Evolutionary conservation across 2,797 vertebrate species (phyloP), one percentile per base, ranked within the genome.

Genomic region (Siniperca scherzeri): DNA sequence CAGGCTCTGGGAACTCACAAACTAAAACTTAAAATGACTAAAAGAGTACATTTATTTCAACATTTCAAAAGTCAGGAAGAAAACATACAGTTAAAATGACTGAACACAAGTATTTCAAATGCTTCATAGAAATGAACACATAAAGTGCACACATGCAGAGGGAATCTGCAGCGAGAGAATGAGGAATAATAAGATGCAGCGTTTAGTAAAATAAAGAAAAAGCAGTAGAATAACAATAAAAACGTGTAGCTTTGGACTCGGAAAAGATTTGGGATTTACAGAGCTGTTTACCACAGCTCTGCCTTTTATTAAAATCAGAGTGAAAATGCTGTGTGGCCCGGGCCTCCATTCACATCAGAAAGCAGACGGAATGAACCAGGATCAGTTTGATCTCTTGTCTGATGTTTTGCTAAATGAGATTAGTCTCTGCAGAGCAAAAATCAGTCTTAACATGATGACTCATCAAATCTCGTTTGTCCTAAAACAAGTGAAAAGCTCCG

Each of bases 381-480:
- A 72, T 66, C 68, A 77, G 66, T 72, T 62, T 42, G 53, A 1
- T 48, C 44, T 71, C 38, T 25, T 11, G 64, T 74, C 46, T 38
- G n/a, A 55, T 33, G 40, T 40, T 40, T 9, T 11, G 1, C 44
- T 60, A 46, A 78, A 78, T 22, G 21, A 67, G 67, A 84, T 75
- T 71, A 61, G 60, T 61, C n/a, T 78, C 59, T 65, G 25, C 50
- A 64, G 46, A 53, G 33, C 27, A 21, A 42, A 77, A 66, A 53
- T 56, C 66, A 17, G 17, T 21, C 40, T 50, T 59, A 61, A 42
- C 42, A 50, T 21, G 2, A 55, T 38, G 55, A 82, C 65, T 79
- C 59, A 71, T 78, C 38, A 68, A 36, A 38, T 64, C 19, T 74
- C 9, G 19, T 77, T 66, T 66, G 12, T 61, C 46, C 52, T 64